Evolutionary conservation across 2,888 invertebrate species (phyloP).

Genomic region (Parnassius apollo): DNA sequence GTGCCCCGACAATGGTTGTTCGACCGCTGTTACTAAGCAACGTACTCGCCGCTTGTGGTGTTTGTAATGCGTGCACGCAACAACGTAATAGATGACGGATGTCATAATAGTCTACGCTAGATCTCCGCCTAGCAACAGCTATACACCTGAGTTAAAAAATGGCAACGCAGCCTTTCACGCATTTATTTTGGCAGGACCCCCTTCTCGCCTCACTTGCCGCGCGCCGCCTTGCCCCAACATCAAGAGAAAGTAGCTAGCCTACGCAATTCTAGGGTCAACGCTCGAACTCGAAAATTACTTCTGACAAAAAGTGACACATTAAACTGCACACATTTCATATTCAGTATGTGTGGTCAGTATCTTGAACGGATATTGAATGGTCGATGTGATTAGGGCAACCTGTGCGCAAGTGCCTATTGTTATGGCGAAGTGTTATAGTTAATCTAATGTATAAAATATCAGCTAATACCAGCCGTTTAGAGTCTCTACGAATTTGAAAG

Average conservation of each 20-base stretch:
- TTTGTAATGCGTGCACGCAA: slow-evolving; percentile 14
- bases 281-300: slow-evolving; percentile 78
- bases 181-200: slow-evolving; percentile 79
- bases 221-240: slow-evolving; percentile 57
- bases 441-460: neutral
- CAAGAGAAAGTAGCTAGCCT: slow-evolving; percentile 80
- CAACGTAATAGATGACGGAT: slow-evolving; percentile 13
- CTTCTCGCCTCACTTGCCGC: slow-evolving; percentile 57
- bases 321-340: slow-evolving; percentile 73
- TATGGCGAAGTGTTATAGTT: slow-evolving; percentile 30
- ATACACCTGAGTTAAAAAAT: slow-evolving; percentile 43
- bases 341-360: slow-evolving; percentile 75
- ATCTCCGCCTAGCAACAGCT: slow-evolving; percentile 26
- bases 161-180: slow-evolving; percentile 75
- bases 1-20: slow-evolving; percentile 14
- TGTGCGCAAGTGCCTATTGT: slow-evolving; percentile 47
- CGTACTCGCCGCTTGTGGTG: neutral
- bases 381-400: slow-evolving; percentile 62
- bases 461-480: neutral
- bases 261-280: slow-evolving; percentile 79
- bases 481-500: neutral
- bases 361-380: slow-evolving; percentile 66
- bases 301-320: slow-evolving; percentile 79
- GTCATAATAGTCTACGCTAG: slow-evolving; percentile 23
- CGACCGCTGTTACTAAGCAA: slow-evolving; percentile 15